phyloP scores from a whole-genome alignment of 2,113 vertebrate species.

The Rhinopomastus cyanomelas region DNA sequence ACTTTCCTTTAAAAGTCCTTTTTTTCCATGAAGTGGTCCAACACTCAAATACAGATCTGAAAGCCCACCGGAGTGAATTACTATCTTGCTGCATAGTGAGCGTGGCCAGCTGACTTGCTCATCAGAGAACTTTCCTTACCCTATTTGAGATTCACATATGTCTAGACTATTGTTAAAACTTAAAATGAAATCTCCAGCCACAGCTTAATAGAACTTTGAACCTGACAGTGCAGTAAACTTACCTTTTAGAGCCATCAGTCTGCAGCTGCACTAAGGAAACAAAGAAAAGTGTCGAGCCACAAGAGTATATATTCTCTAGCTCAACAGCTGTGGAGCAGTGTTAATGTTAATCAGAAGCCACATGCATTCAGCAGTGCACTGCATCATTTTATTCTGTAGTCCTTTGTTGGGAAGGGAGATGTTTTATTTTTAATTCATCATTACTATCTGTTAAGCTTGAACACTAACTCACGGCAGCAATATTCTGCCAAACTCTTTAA shows the following conservation, averaged over 20 bases:
- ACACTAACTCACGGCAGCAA: background rate
- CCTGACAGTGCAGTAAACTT: slow-evolving; percentile 37
- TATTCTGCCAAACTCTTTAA: background rate
- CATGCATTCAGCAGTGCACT: background rate
- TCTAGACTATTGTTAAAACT: slow-evolving; percentile 49
- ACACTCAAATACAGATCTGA: background rate
- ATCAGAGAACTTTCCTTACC: slow-evolving; percentile 56
- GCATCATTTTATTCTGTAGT: background rate
- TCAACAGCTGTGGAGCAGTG: slow-evolving; percentile 19
- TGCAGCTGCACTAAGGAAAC: slow-evolving; percentile 46
- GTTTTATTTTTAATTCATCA: background rate
- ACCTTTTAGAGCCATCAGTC: slow-evolving; percentile 34
- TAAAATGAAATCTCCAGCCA: slow-evolving; percentile 52
- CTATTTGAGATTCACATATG: slow-evolving; percentile 35
- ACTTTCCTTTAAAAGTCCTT: background rate
- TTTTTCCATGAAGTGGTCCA: background rate
- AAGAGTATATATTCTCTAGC: background rate
- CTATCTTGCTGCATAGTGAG: background rate
- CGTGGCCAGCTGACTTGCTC: slow-evolving; percentile 41
- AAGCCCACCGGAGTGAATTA: background rate
- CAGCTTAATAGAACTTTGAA: slow-evolving; percentile 59
- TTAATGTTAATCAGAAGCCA: background rate
- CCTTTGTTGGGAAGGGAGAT: background rate
- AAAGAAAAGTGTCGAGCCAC: slow-evolving; percentile 27
- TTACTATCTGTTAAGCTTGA: background rate